Base-by-base conservation (phyloP, 2,797 vertebrate species). In the Tapera naevia region DNA sequence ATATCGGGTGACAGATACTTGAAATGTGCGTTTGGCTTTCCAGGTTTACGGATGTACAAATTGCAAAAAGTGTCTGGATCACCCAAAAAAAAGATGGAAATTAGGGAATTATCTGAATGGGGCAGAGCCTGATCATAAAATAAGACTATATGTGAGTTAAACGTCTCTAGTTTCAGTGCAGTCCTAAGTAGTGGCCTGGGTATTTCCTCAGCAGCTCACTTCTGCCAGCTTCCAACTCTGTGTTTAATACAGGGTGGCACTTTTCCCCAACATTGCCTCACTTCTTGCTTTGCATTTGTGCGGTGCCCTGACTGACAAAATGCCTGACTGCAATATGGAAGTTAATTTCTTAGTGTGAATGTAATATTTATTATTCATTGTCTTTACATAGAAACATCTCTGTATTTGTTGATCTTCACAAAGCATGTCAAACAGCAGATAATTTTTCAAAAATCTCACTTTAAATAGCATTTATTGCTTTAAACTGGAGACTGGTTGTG, bases 351-450 rank as follows among this genome's bases (percentile, higher is more conserved):
- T 73, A 57, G 25, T 53, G 62, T 86, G 89, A 88, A 86, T 88
- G 64, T 61, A 76, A 14, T 84, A 72, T 84, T 93, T 92, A 72
- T 90, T 96, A 81, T 88, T 86, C 67, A 67, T 91, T 79, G 81
- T 86, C 76, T 91, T 88, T 80, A 35, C 56, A 30, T 35, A 53
- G 70, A 53, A 86, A 70, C 67, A 28, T 76, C 32, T 88, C 71
- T 93, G 15, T 86, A 75, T 89, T 93, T 94, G 83, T 94, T 95
- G 82, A 51, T 94, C 82, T 79, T 90, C 78, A 88, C 58, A 85
- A 92, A 82, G 33, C 45, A 21, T 66, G 50, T 83, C 41, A 81
- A 93, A 79, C 58, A 66, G n/a, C 75, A 67, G 53, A 25, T 88
- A 76, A 61, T 70, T 93, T 75, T 66, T 78, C 25, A 24, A 64